Evolutionary conservation across 2,113 vertebrate species (phyloP).

Genomic region (Paracanthobrama guichenoti): DNA sequence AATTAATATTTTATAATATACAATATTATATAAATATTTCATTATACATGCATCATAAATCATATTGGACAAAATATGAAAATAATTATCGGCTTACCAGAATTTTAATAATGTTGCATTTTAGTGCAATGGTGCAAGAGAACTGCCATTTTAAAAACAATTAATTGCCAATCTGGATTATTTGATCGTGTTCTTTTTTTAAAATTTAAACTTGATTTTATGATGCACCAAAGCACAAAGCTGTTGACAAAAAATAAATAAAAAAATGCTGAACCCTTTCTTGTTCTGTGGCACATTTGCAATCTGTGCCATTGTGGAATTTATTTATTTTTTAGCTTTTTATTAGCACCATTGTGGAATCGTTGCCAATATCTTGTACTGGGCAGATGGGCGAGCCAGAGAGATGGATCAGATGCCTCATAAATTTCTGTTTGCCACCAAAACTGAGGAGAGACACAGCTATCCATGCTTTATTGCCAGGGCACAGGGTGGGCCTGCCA

Average conservation of each 20-base stretch:
- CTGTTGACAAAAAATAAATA: conserved; percentile 55
- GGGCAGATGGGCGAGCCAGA: conserved; percentile 75
- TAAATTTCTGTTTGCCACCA: conserved; percentile 72
- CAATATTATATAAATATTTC: no score
- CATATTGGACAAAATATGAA: not conserved
- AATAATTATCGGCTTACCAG: not conserved
- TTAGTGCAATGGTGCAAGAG: no score
- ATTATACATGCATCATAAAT: not conserved
- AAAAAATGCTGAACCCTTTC: conserved; percentile 64
- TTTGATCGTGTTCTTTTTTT: not conserved
- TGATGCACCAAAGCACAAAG: conserved; percentile 45
- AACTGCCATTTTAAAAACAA: no score
- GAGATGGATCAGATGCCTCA: conserved; percentile 75
- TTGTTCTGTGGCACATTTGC: conserved; percentile 77
- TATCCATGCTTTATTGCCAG: conserved; percentile 67
- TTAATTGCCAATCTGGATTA: not conserved
- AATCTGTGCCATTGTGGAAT: conserved; percentile 66
- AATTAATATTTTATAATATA: no score
- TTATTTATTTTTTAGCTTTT: no score
- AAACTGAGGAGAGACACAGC: conserved; percentile 63
- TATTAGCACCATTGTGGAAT: conserved; percentile 25
- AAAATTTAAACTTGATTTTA: not conserved
- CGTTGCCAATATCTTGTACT: conserved; percentile 69
- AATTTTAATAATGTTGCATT: not conserved
- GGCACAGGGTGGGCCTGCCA: conserved; percentile 63